Evolutionary conservation across 2,888 invertebrate species (phyloP), one percentile per base, ranked within the genome.

Genomic region (Drosophila macrospina): DNA sequence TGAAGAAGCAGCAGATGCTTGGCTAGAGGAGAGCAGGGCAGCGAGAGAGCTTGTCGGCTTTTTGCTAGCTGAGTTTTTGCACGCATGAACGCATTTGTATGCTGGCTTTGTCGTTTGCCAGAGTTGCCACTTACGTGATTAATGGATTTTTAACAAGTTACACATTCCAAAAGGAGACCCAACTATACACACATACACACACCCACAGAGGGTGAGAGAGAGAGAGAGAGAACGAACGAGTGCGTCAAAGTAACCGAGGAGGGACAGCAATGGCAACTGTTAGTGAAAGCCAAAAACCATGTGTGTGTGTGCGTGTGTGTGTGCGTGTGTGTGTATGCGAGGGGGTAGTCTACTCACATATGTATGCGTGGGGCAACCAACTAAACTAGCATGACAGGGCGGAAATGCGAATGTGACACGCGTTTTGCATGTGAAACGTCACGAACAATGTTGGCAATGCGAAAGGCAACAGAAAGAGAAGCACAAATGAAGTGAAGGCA

Each of bases 61-160:
- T 83, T 83, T 77, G 76, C 78, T 78, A 63, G 78, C 61, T 60
- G 63, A 69, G 59, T 84, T 71, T 74, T 70, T 59, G 84, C 85
- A 86, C 87, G 87, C 86, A 79, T 87, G 87, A 85, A 80, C 82
- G 87, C 74, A 89, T 89, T 86, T 89, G 86, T 89, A 86, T 89
- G 89, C 89, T 88, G 86, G 80, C 79, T 70, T 79, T 86, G 87
- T 88, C 86, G 75, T 80, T 80, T 80, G 78, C 82, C 82, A 80
- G 84, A 82, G 75, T 76, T 85, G 86, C 85, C 85, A 83, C 86
- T 89, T 86, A 88, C 78, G 86, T 90, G 90, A 90, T 90, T 90
- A 90, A 90, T 89, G 90, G 86, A 81, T 89, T 89, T 90, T 88
- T 84, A 87, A 89, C 87, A 88, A 89, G 89, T 89, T 89, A 70